Evolutionary conservation across 2,888 invertebrate species (phyloP).

Genomic region (Lycocerus yunnanus): DNA sequence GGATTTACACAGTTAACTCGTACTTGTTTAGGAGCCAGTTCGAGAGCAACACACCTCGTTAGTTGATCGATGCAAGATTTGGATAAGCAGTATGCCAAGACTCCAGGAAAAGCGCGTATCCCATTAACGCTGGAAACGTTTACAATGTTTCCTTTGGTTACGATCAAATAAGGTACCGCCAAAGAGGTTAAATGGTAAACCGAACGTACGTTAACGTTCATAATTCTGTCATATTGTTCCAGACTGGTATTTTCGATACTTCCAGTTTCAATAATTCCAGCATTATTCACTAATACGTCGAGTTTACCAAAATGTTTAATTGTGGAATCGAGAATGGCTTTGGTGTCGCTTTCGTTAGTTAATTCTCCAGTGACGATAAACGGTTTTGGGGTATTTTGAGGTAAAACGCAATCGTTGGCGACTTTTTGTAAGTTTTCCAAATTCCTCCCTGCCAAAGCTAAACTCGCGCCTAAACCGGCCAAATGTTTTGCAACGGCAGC

Average conservation of each 20-base stretch:
- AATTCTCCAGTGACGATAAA: conserved; percentile 72
- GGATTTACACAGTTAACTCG: conserved; percentile 93
- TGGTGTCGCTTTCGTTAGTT: conserved; percentile 73
- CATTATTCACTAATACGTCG: conserved; percentile 88
- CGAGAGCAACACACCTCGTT: conserved; percentile 89
- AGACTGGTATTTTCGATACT: conserved; percentile 83
- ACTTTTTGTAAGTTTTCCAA: conserved; percentile 68
- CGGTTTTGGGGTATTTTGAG: conserved; percentile 53
- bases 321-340: conserved; percentile 73
- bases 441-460: conserved; percentile 77
- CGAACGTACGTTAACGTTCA: conserved; percentile 87
- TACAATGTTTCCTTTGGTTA: conserved; percentile 87
- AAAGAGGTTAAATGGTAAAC: conserved; percentile 83
- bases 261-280: conserved; percentile 82
- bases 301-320: conserved; percentile 75
- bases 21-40: conserved; percentile 79
- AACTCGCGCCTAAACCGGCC: conserved; percentile 72
- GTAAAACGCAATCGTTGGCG: conserved; percentile 61
- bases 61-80: conserved; percentile 95
- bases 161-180: conserved; percentile 83
- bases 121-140: conserved; percentile 96
- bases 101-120: conserved; percentile 85
- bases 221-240: conserved; percentile 86
- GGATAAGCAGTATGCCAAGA: conserved; percentile 89
- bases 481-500: conserved; percentile 79